Evolutionary conservation across 2,113 vertebrate species (phyloP), one percentile per base, ranked within the genome.

Genomic region (Heliornis fulica): DNA sequence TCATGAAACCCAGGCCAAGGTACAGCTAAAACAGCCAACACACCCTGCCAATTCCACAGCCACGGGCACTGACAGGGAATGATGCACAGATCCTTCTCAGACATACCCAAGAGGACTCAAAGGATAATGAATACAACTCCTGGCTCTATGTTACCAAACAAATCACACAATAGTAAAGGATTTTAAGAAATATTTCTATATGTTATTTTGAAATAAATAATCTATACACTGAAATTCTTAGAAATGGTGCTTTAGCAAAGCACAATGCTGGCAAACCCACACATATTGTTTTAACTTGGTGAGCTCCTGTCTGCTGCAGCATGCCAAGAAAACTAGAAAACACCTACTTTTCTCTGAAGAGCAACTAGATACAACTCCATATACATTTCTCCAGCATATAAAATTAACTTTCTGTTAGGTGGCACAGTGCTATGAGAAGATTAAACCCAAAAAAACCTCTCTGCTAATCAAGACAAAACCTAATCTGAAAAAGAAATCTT

Each of bases 71-170:
- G 51, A 34, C 26, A 8, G 18, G 20, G 21, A 20, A 9, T 1
- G 2, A 40, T 4, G 4, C 20, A 74, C 22, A 40, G 26, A 34
- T 10, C 53, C 21, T 34, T 28, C 53, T 36, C 6, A 4, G n/a
- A 59, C 45, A 11, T 15, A 72, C 29, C 23, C 4, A 23, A 32
- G 31, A 48, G 0, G 1, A 28, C n/a, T 22, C 19, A 32, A 28
- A 61, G 36, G 32, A 16, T 25, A 38, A 36, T 2, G 17, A 50
- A 57, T 3, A 6, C 4, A 38, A 48, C 18, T 26, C 29, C 13
- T 28, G 15, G 57, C 22, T 65, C 40, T 40, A 4, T 7, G 11
- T 3, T 32, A 45, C 26, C 45, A 6, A 51, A 10, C 0, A 0
- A 48, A 4, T 51, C 5, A 1, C 7, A 0, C 13, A 38, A 25